phyloP scores from a whole-genome alignment of 92 coral and sea anemone genomes.

The Paragorgia papillata region DNA sequence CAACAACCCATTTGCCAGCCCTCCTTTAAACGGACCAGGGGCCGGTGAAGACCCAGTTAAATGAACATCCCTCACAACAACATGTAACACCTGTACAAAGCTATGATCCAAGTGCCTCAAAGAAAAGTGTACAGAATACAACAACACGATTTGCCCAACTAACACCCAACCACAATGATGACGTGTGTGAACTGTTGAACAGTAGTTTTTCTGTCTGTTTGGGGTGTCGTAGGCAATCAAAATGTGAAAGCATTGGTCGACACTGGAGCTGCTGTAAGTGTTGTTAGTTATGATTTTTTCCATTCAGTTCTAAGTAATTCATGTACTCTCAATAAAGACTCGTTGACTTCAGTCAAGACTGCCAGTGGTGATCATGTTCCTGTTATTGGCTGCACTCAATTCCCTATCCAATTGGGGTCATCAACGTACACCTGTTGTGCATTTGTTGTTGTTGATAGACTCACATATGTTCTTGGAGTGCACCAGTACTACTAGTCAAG shows the following conservation, averaged over 20 bases:
- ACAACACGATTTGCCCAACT: too few relatives aligned
- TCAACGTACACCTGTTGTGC: not conserved
- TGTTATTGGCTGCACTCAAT: not conserved
- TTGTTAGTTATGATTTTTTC: not conserved
- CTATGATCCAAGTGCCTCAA: too few relatives aligned
- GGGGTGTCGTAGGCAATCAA: not conserved
- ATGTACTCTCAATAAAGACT: not conserved
- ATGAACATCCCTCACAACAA: too few relatives aligned
- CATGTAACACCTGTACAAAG: too few relatives aligned
- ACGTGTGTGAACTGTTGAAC: too few relatives aligned
- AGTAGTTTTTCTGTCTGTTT: too few relatives aligned
- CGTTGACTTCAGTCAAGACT: conserved; percentile 1
- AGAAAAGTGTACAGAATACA: too few relatives aligned
- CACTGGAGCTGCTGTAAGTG: conserved; percentile 5
- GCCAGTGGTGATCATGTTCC: conserved; percentile 17
- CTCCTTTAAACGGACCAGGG: too few relatives aligned
- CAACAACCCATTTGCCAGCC: too few relatives aligned
- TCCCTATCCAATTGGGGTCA: not conserved
- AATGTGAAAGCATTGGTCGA: conserved; percentile 11
- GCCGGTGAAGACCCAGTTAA: too few relatives aligned
- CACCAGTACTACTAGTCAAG: conserved; percentile 47
- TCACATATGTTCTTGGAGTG: conserved; percentile 41
- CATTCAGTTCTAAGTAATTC: not conserved
- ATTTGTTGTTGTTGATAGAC: conserved; percentile 11
- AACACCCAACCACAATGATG: too few relatives aligned